These are phyloP conservation scores for Pinna nobilis DNA, from an alignment of 1,140 invertebrate genomes.

Conservation along the genomic window DNA sequence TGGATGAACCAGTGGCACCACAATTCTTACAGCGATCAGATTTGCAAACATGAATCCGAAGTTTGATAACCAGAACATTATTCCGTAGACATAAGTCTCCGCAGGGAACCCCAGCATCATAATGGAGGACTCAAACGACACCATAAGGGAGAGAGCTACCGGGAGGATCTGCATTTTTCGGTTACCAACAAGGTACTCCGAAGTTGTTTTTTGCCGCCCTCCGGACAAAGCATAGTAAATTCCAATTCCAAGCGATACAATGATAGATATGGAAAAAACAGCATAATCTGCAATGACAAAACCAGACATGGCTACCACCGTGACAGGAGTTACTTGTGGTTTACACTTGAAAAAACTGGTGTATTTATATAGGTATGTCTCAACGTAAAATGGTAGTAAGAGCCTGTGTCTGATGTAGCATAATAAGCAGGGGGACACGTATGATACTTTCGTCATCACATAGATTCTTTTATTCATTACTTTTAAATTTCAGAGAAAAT, in stretches of 20 bases:
- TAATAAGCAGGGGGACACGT: no score
- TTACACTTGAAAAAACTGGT: no score
- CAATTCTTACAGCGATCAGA: conserved; percentile 24
- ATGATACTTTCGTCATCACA: no score
- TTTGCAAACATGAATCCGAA: conserved; percentile 27
- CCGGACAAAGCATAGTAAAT: conserved; percentile 88
- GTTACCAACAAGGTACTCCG: conserved; percentile 87
- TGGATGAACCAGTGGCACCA: conserved; percentile 53
- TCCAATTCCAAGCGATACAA: conserved; percentile 81
- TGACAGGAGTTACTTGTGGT: no score
- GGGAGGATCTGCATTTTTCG: conserved; percentile 61
- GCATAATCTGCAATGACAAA: conserved; percentile 55
- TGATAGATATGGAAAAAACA: conserved; percentile 59
- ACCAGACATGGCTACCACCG: conserved; percentile 2
- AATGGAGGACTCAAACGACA: conserved; percentile 67
- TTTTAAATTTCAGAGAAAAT: no score
- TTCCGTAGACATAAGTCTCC: conserved; percentile 53
- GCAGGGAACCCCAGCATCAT: conserved; percentile 74
- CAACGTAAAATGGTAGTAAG: no score
- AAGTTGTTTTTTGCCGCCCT: conserved; percentile 89
- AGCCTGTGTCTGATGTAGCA: no score
- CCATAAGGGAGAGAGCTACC: conserved; percentile 65
- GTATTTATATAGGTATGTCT: no score
- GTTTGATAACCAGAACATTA: conserved; percentile 38
- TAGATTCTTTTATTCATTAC: no score